Evolutionary conservation across 2,113 vertebrate genomes (phyloP).

Genomic region (Megalops atlanticus): DNA sequence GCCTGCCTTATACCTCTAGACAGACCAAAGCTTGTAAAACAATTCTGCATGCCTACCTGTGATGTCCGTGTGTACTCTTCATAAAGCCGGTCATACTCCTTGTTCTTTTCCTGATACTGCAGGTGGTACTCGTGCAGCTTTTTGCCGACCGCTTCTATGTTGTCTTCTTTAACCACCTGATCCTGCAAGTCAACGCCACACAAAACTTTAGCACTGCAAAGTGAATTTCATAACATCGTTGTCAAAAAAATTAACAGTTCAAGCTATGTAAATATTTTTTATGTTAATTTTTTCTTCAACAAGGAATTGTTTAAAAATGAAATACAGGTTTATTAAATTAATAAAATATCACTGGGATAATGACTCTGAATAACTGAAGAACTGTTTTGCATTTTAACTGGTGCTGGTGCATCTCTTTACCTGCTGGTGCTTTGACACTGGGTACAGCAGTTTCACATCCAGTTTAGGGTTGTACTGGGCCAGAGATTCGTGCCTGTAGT

Average conservation of each 20-base stretch:
- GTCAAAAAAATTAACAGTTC: background rate
- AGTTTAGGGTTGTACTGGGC: conserved; percentile 98
- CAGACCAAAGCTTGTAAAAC: too few species aligned
- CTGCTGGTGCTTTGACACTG: conserved; percentile 97
- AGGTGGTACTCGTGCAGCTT: conserved; percentile 96
- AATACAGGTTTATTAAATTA: too few species aligned
- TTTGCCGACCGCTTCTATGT: conserved; percentile 95
- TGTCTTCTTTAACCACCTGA: conserved; percentile 98
- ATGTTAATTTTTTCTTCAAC: too few species aligned
- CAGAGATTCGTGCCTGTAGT: conserved; percentile 95
- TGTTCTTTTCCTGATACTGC: conserved; percentile 96
- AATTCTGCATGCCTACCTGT: conserved; percentile 90
- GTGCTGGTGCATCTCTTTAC: conserved; percentile 57
- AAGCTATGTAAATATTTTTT: background rate
- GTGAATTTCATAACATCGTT: background rate
- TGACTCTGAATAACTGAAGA: too few species aligned
- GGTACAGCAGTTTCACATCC: conserved; percentile 93
- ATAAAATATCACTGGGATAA: too few species aligned
- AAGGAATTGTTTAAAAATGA: background rate
- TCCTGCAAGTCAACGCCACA: conserved; percentile 71
- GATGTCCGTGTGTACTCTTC: conserved; percentile 98
- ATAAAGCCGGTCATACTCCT: conserved; percentile 95
- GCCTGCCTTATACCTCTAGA: too few species aligned
- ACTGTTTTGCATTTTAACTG: background rate
- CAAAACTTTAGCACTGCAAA: background rate